These are phyloP conservation scores for Malacoctenus gilli DNA, from an alignment of 2,797 vertebrate genomes.

Conservation along the genomic window DNA sequence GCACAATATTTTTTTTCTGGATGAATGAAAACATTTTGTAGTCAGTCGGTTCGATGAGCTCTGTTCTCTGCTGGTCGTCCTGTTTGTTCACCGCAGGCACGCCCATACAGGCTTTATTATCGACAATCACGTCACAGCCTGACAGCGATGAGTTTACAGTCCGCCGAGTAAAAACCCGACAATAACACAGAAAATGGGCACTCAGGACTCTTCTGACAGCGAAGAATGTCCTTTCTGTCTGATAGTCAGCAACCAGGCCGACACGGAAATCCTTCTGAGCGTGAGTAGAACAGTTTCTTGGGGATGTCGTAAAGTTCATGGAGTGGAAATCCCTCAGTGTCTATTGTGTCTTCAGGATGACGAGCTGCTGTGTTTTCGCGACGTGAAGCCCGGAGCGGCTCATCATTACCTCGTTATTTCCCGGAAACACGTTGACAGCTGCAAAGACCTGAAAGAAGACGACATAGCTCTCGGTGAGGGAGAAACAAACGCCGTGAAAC, in stretches of 20 bases:
- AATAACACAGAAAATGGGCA: too few species aligned
- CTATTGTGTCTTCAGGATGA: constrained; percentile 46
- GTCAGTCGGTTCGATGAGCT: too few species aligned
- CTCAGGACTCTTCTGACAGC: neutral
- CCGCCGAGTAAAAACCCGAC: too few species aligned
- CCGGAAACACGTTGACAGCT: constrained; percentile 52
- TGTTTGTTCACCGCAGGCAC: too few species aligned
- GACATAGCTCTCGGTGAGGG: constrained; percentile 47
- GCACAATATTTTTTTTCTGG: too few species aligned
- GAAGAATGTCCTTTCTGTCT: constrained; percentile 58
- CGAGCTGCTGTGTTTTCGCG: constrained; percentile 60
- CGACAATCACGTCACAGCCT: too few species aligned
- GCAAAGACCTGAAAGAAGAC: constrained; percentile 34
- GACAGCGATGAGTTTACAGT: too few species aligned
- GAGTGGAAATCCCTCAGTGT: too few species aligned
- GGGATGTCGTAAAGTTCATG: neutral
- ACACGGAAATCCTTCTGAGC: constrained; percentile 54
- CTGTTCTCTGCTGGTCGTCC: too few species aligned
- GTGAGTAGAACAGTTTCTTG: constrained; percentile 35
- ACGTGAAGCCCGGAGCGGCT: constrained; percentile 44
- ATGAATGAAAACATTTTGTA: too few species aligned
- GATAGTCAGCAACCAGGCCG: constrained; percentile 33
- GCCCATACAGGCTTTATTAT: neutral
- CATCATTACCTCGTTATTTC: constrained; percentile 64
- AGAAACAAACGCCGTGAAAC: too few species aligned